Evolutionary conservation across 2,888 invertebrate species (phyloP).

Genomic region (Ctena decussata): DNA sequence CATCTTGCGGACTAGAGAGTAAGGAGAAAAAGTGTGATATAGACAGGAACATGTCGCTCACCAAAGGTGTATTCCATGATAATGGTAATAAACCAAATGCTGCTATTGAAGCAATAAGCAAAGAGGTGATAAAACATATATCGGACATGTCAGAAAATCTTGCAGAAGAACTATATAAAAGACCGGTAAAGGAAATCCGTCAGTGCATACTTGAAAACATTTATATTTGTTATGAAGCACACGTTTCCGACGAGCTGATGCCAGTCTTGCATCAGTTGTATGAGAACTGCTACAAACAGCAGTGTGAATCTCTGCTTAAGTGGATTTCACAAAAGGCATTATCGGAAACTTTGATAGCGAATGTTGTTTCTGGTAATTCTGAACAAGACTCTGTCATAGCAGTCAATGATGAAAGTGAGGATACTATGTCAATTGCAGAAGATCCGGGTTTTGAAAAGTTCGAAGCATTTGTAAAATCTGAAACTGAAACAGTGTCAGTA

Average conservation of each 20-base stretch:
- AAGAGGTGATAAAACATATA: slow-evolving; percentile 65
- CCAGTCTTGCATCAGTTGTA: slow-evolving; percentile 74
- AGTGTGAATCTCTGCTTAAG: slow-evolving; percentile 53
- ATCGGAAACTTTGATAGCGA: slow-evolving; percentile 33
- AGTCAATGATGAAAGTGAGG: neutral
- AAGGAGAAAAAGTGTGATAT: neutral
- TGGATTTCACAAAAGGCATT: slow-evolving; percentile 56
- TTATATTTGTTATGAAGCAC: slow-evolving; percentile 79
- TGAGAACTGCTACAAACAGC: slow-evolving; percentile 63
- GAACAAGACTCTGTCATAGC: neutral
- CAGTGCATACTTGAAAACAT: slow-evolving; percentile 68
- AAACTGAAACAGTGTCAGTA: slow-evolving; percentile 37
- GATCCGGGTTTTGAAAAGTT: slow-evolving; percentile 35
- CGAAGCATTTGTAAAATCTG: slow-evolving; percentile 32
- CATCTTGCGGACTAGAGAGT: neutral
- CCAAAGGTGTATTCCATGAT: neutral
- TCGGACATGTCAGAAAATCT: slow-evolving; percentile 52
- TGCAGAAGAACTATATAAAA: slow-evolving; percentile 29
- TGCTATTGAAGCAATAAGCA: slow-evolving; percentile 51
- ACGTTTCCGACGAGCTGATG: slow-evolving; percentile 75
- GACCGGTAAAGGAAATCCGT: slow-evolving; percentile 22
- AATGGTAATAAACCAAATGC: slow-evolving; percentile 38
- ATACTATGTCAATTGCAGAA: neutral
- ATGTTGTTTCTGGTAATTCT: neutral
- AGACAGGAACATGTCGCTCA: neutral